These are phyloP conservation scores for Venturia canescens DNA, from an alignment of 1,140 invertebrate genomes.

Conservation along the genomic window DNA sequence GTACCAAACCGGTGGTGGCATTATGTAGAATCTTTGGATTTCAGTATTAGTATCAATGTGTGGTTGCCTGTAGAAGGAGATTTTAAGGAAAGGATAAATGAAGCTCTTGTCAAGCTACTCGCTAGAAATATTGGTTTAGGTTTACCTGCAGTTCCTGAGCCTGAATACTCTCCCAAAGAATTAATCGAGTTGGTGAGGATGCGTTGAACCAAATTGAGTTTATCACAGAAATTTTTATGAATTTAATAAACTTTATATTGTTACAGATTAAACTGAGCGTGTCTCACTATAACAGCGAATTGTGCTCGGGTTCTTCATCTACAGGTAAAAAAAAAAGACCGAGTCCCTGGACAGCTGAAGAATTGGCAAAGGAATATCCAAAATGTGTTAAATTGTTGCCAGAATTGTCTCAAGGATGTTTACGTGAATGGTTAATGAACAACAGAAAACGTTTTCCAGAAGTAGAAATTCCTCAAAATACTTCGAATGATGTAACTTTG, in stretches of 20 bases:
- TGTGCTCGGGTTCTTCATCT: not conserved
- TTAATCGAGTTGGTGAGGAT: slow-evolving; percentile 68
- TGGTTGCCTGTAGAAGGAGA: slow-evolving; percentile 88
- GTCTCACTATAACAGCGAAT: slow-evolving; percentile 54
- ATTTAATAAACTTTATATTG: slow-evolving; percentile 34
- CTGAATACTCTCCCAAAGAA: slow-evolving; percentile 55
- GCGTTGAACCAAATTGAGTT: not conserved
- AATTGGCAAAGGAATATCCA: slow-evolving; percentile 62
- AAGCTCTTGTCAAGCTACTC: slow-evolving; percentile 74
- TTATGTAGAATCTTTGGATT: slow-evolving; percentile 90
- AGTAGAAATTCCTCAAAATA: not conserved
- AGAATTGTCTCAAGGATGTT: slow-evolving; percentile 57
- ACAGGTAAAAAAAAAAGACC: slow-evolving; percentile 48
- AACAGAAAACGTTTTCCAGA: slow-evolving; percentile 59
- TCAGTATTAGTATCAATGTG: slow-evolving; percentile 89
- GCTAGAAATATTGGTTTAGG: slow-evolving; percentile 65
- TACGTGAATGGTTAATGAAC: slow-evolving; percentile 58
- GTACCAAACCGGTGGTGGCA: slow-evolving; percentile 98
- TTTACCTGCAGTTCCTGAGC: slow-evolving; percentile 52
- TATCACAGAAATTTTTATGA: no score
- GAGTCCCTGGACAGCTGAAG: slow-evolving; percentile 51
- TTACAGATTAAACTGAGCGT: slow-evolving; percentile 63
- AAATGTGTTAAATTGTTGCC: slow-evolving; percentile 55
- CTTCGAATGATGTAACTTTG: not conserved
- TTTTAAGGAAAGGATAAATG: slow-evolving; percentile 68